phyloP scores from a whole-genome alignment of 2,797 vertebrate species.

The Anolis apletophallus region DNA sequence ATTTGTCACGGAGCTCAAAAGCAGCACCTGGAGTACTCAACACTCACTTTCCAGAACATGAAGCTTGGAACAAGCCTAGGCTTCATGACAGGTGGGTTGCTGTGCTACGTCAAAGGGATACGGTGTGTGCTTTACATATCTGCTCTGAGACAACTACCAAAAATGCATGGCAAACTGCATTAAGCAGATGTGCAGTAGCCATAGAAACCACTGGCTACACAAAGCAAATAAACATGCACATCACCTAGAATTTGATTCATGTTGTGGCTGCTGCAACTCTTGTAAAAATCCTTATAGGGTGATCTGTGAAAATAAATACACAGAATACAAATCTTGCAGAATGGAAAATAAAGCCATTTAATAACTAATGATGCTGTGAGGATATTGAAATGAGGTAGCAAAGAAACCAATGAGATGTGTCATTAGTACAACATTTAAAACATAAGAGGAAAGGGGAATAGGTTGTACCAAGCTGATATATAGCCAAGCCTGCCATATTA shows the following conservation, averaged over 20 bases:
- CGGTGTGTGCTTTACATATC: constrained; percentile 56
- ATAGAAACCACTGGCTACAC: constrained; percentile 66
- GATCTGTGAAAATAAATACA: constrained; percentile 51
- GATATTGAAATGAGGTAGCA: constrained; percentile 69
- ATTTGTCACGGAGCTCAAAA: not conserved
- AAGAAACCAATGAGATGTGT: constrained; percentile 67
- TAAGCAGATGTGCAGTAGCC: constrained; percentile 66
- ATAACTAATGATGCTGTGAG: constrained; percentile 63
- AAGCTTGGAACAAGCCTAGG: constrained; percentile 26
- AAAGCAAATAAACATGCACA: constrained; percentile 69
- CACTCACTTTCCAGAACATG: constrained; percentile 46
- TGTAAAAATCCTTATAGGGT: constrained; percentile 56
- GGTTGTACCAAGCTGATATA: not conserved
- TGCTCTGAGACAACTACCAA: constrained; percentile 52
- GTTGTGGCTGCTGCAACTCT: constrained; percentile 60
- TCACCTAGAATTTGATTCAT: constrained; percentile 69
- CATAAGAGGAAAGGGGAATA: constrained; percentile 53
- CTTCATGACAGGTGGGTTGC: constrained; percentile 50
- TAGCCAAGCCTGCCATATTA: not conserved
- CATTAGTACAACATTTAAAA: constrained; percentile 56
- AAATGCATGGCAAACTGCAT: constrained; percentile 63
- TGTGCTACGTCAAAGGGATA: constrained; percentile 49
- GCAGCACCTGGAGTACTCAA: constrained; percentile 14
- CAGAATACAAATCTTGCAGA: constrained; percentile 57
- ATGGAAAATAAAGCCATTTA: constrained; percentile 62